These are phyloP conservation scores for Typhlichthys eigenmanni DNA, from an alignment of 2,797 vertebrate genomes.

Conservation along the genomic window DNA sequence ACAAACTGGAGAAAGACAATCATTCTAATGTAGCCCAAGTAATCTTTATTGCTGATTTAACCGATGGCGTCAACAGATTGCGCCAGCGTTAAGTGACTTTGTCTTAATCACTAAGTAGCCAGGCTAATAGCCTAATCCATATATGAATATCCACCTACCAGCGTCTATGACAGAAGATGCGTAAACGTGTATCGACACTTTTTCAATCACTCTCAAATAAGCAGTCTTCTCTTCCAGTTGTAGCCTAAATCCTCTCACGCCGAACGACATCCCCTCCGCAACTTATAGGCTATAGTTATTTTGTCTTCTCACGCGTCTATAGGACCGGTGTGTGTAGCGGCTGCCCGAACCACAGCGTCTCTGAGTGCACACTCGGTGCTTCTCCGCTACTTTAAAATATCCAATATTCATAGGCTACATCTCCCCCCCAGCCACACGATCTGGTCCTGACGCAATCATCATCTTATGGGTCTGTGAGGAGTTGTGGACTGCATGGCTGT, in stretches of 20 bases:
- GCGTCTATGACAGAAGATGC: too few relatives aligned
- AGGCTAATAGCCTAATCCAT: too few relatives aligned
- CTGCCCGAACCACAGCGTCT: conserved; percentile 33
- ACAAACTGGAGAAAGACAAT: too few relatives aligned
- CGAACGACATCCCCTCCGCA: conserved; percentile 28
- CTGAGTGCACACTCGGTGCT: conserved; percentile 42
- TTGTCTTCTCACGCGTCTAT: conserved; percentile 37
- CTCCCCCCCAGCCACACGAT: conserved; percentile 32
- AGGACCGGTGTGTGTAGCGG: conserved; percentile 17
- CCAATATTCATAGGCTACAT: conserved; percentile 39
- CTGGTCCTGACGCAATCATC: conserved; percentile 24
- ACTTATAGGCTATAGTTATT: conserved; percentile 29
- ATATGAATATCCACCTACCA: too few relatives aligned
- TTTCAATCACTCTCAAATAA: too few relatives aligned
- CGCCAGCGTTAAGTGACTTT: neutral
- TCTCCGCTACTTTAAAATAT: conserved; percentile 46
- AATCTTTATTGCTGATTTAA: conserved; percentile 1
- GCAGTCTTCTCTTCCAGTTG: conserved; percentile 2
- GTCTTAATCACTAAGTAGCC: too few relatives aligned
- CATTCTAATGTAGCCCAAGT: neutral
- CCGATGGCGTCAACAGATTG: neutral
- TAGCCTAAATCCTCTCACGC: conserved; percentile 23
- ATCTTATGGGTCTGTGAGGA: conserved; percentile 20
- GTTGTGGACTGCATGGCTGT: conserved; percentile 16
- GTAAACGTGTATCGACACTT: too few relatives aligned